Evolutionary conservation across 30 jellyfish, hydroid and myxozoan genomes (phyloP).

Genomic region (Rhopilema esculentum): DNA sequence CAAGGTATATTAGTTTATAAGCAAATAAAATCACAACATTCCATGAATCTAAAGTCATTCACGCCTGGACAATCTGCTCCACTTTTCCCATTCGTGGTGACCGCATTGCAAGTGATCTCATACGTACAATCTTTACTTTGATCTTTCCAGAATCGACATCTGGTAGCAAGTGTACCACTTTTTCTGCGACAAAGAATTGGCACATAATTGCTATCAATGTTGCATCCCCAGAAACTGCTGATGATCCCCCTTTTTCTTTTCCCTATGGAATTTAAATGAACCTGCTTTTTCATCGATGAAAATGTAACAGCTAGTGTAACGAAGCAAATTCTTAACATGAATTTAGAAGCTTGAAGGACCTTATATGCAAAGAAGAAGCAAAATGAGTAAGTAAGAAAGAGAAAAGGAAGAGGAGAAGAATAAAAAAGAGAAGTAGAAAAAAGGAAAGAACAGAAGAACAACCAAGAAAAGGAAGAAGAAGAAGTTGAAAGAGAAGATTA

Average conservation of each 20-base stretch:
- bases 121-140: background rate
- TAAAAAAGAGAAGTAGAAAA: no score
- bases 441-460: no score
- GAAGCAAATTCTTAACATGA: no score
- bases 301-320: background rate
- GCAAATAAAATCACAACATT: background rate
- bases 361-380: no score
- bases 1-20: no score
- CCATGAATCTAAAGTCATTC: background rate
- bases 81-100: background rate
- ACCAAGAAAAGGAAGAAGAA: no score
- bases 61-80: background rate
- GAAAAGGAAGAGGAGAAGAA: no score
- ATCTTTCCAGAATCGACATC: background rate
- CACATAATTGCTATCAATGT: background rate
- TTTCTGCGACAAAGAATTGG: background rate
- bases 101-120: background rate
- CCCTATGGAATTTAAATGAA: background rate
- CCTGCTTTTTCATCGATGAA: background rate
- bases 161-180: background rate
- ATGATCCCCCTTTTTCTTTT: background rate
- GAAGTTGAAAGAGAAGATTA: no score
- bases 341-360: no score
- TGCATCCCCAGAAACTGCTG: background rate
- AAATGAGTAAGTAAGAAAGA: no score